Percentiles rank a stretch among this genome's conserved stretches.
Evolutionary conservation across 2,797 vertebrate genomes (phyloP).

Genomic region (Zonotrichia albicollis): DNA sequence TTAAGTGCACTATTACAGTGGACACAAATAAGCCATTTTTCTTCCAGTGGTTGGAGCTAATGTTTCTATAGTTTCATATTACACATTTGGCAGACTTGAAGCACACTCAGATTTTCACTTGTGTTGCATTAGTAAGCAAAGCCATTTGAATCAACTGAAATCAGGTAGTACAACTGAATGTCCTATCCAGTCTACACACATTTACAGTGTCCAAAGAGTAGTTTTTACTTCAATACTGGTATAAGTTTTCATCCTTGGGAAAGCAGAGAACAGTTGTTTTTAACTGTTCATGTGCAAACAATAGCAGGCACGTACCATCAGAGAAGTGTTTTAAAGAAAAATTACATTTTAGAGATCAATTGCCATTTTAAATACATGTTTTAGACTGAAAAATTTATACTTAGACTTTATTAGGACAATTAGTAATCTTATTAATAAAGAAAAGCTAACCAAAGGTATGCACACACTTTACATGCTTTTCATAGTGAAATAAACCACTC

Average conservation of each 20-base stretch:
- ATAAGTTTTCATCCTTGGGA: neutral
- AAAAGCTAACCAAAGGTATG: neutral
- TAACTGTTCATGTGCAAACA: neutral
- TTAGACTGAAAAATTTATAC: neutral
- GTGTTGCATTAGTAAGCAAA: neutral
- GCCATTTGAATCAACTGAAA: neutral
- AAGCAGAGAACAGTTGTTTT: neutral
- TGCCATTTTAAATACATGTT: neutral
- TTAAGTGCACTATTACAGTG: slow-evolving; percentile 3
- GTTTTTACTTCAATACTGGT: neutral
- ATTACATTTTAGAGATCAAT: neutral
- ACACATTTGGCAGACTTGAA: neutral
- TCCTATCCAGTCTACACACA: neutral
- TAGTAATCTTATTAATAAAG: neutral
- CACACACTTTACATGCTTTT: neutral
- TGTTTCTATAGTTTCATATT: neutral
- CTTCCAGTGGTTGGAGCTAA: neutral
- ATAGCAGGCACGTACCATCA: neutral
- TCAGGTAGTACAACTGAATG: neutral
- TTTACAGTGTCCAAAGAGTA: neutral
- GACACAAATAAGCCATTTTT: slow-evolving; percentile 44
- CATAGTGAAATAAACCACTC: neutral
- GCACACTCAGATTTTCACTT: neutral
- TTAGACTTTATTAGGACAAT: neutral
- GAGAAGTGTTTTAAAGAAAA: neutral